Evolutionary conservation across 2,113 vertebrate species (phyloP).

Genomic region (Oriolus oriolus): DNA sequence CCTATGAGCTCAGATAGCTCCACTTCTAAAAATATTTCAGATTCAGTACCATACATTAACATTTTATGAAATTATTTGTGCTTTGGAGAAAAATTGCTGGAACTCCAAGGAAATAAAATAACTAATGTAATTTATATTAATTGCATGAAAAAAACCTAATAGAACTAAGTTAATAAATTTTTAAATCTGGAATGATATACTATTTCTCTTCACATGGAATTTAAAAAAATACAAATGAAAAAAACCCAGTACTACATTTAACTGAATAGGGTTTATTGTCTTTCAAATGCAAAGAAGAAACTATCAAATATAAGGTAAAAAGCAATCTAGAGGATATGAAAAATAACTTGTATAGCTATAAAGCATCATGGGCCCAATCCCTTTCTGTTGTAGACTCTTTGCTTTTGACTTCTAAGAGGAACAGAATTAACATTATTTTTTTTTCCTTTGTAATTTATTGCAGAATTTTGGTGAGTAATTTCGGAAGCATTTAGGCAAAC

Average conservation of each 20-base stretch:
- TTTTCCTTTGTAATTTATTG: background rate
- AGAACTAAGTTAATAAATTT: background rate
- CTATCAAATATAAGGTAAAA: background rate
- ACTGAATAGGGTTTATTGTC: background rate
- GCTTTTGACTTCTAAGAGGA: background rate
- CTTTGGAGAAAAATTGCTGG: slow-evolving; percentile 5
- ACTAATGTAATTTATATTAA: background rate
- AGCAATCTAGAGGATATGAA: background rate
- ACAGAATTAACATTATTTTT: background rate
- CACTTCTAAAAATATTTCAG: slow-evolving; percentile 21
- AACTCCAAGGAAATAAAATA: slow-evolving; percentile 15
- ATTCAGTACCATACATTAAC: background rate
- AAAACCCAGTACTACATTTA: background rate
- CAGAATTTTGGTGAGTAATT: background rate
- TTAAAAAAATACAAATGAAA: background rate
- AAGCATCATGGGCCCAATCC: background rate
- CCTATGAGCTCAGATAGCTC: background rate
- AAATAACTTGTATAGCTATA: background rate
- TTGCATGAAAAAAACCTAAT: background rate
- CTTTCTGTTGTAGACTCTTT: background rate
- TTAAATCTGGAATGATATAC: background rate
- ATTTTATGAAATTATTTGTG: background rate
- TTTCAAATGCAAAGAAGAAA: background rate
- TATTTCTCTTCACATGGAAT: background rate
- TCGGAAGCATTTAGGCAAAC: background rate